A percentile compares a stretch with the other conserved stretches of the same genome.
These are phyloP conservation scores for Loxodonta africana DNA, from an alignment of 2,113 vertebrate species.

Conservation along the genomic window DNA sequence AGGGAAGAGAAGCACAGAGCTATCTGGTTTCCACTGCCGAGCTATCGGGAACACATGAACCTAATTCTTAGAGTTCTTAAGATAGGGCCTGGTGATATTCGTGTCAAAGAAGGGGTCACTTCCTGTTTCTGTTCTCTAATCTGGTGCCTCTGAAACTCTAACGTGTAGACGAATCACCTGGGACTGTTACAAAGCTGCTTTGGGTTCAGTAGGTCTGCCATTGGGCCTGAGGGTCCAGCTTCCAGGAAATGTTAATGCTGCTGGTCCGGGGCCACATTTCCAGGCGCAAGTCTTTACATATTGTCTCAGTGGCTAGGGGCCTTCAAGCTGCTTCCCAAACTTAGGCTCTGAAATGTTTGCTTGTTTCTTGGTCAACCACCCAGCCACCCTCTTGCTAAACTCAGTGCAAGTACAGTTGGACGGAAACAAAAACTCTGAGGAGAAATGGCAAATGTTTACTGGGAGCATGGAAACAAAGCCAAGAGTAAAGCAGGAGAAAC, in stretches of 20 bases:
- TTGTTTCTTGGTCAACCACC: background rate
- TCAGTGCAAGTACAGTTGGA: background rate
- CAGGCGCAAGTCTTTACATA: background rate
- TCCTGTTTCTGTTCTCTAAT: constrained; percentile 29
- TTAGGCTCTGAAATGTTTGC: background rate
- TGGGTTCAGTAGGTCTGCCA: background rate
- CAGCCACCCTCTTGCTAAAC: background rate
- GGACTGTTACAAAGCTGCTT: background rate
- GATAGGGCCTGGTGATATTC: constrained; percentile 6
- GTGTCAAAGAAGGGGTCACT: background rate
- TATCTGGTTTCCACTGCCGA: too few species aligned
- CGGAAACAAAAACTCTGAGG: background rate
- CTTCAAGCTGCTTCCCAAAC: background rate
- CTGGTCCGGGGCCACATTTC: background rate
- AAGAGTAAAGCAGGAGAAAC: background rate
- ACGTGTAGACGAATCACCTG: background rate
- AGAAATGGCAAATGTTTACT: constrained; percentile 20
- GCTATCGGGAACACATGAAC: background rate
- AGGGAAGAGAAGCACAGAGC: background rate
- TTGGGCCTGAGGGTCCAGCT: background rate
- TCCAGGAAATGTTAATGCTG: too few species aligned
- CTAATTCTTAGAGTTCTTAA: background rate
- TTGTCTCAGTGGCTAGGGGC: background rate
- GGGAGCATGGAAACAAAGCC: background rate
- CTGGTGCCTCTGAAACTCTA: background rate